phyloP scores from a whole-genome alignment of 2,797 vertebrate genomes.

The Paguma larvata region DNA sequence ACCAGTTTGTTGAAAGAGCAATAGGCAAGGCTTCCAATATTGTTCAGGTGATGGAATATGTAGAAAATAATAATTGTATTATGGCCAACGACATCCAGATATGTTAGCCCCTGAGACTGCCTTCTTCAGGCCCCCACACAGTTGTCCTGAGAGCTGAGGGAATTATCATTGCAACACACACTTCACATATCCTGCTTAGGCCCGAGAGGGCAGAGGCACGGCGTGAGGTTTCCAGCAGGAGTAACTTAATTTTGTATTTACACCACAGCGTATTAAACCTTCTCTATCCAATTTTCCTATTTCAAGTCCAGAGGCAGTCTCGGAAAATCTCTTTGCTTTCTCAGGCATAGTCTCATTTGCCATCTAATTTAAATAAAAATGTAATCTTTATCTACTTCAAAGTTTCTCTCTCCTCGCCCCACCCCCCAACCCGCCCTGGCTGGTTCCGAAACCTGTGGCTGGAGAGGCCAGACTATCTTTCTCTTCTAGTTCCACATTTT shows the following conservation, averaged over 20 bases:
- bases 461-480: not conserved
- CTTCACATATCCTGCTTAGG: not conserved
- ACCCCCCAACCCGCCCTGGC: too few relatives aligned
- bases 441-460: not conserved
- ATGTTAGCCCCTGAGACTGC: not conserved
- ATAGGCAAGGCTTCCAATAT: not conserved
- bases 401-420: not conserved
- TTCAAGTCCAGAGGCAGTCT: not conserved
- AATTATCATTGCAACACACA: not conserved
- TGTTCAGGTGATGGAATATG: not conserved
- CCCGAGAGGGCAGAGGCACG: not conserved
- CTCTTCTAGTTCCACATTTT: not conserved
- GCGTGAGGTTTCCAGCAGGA: not conserved
- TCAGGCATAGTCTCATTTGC: not conserved
- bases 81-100: not conserved
- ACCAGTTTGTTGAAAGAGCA: conserved; percentile 14
- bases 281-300: not conserved
- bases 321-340: not conserved
- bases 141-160: not conserved
- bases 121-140: not conserved
- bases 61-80: not conserved
- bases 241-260: not conserved
- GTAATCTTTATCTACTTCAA: not conserved
- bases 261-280: not conserved
- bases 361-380: conserved; percentile 7